These are phyloP conservation scores for Glomeris maerens DNA, from an alignment of 1,140 invertebrate genomes.

Conservation along the genomic window DNA sequence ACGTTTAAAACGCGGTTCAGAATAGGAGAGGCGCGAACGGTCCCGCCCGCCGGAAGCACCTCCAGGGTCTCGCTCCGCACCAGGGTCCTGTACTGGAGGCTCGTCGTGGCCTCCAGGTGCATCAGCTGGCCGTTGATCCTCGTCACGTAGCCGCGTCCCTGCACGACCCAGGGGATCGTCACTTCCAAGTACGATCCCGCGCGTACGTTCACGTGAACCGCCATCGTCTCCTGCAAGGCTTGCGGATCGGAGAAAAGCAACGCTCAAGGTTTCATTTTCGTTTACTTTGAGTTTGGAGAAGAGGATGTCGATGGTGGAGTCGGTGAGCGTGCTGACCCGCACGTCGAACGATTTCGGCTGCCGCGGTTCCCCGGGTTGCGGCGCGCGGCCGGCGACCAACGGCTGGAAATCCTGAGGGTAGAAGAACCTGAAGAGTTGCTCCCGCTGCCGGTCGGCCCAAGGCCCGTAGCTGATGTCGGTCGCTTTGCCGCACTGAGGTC, in stretches of 20 bases:
- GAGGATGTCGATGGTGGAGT: constrained; percentile 85
- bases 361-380: constrained; percentile 69
- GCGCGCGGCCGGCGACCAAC: constrained; percentile 32
- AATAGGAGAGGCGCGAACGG: background rate
- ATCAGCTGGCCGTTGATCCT: constrained; percentile 84
- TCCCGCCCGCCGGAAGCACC: constrained; percentile 17
- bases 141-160: constrained; percentile 68
- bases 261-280: background rate
- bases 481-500: constrained; percentile 64
- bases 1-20: background rate
- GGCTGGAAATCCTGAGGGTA: constrained; percentile 78
- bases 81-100: constrained; percentile 71
- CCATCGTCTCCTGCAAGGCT: constrained; percentile 64
- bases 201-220: constrained; percentile 83
- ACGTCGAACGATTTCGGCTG: constrained; percentile 85
- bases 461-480: constrained; percentile 97
- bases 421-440: constrained; percentile 91
- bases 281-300: constrained; percentile 79
- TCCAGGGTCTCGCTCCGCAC: constrained; percentile 88
- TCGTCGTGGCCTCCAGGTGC: constrained; percentile 86
- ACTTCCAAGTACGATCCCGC: constrained; percentile 88
- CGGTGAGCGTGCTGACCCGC: constrained; percentile 71
- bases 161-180: constrained; percentile 83
- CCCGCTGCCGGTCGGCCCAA: constrained; percentile 92
- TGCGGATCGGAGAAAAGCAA: constrained; percentile 7